Conservation (phyloP, 23 tunicate species). For the Oikopleura albicans region DNA sequence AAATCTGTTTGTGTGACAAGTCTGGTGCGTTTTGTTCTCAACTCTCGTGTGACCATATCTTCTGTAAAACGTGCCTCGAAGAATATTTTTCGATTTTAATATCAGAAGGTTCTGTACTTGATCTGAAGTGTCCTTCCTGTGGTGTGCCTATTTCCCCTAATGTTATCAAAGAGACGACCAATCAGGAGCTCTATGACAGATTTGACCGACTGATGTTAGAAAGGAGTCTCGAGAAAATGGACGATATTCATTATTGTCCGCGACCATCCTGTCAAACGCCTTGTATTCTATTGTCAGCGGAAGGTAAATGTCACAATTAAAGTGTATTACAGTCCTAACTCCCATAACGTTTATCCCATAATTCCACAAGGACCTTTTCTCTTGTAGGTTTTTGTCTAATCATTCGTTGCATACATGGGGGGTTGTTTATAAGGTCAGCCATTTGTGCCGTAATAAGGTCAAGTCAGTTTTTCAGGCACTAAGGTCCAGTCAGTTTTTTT, state of each 20-base stretch:
- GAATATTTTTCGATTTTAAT: neutral
- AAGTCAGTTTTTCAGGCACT: too few relatives aligned
- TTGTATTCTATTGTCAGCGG: neutral
- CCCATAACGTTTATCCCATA: too few relatives aligned
- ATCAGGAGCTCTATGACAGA: neutral
- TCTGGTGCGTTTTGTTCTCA: neutral
- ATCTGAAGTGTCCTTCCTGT: neutral
- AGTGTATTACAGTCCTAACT: too few relatives aligned
- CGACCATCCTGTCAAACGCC: neutral
- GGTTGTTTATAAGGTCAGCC: neutral
- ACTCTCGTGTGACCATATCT: neutral
- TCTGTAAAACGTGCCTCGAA: neutral
- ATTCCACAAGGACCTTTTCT: too few relatives aligned
- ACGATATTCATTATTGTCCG: slow-evolving; percentile 4
- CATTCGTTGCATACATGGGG: too few relatives aligned
- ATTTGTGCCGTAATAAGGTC: neutral
- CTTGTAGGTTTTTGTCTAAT: too few relatives aligned
- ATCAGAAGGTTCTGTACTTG: neutral
- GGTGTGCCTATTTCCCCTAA: neutral
- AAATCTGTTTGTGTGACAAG: neutral
- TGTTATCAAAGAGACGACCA: neutral
- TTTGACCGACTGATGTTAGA: neutral
- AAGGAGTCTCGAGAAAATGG: neutral
- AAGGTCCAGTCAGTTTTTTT: too few relatives aligned
- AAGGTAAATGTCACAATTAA: neutral